Base-by-base conservation (phyloP, 2,113 vertebrate genomes). In the Hymenochirus boettgeri region DNA sequence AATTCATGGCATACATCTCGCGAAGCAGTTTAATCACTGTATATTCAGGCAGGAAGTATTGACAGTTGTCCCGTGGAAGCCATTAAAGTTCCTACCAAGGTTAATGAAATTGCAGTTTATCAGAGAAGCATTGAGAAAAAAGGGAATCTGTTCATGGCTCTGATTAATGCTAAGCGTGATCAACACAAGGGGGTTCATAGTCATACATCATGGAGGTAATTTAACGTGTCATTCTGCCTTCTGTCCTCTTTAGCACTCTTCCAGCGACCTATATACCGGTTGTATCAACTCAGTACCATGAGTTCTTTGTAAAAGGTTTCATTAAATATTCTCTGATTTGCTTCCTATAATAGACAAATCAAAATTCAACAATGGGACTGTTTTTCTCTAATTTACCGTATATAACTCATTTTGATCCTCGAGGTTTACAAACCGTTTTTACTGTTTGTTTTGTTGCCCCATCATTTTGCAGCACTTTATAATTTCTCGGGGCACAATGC, bases 71-170 rank as follows among this genome's bases (percentile, higher is more conserved):
- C 93, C 86, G 89, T 91, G 90, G 89, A 97, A 93, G 93, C 96
- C 93, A 96, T 99, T 98, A 96, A 95, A 93, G 90, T 93, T 92
- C 89, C 94, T 94, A 92, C 97, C 94, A 94, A 98, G 98, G 96
- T 96, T 98, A 97, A 99, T 98, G 93, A 97, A 97, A 98, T 98
- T 95, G 96, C 95, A 96, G 94, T 99, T 99, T 96, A 97, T 98
- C 96, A 97, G 91, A 89, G 90, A 88, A 91, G 92, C 95, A 93
- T 94, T 96, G 94, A 94, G 93, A 91, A 96, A 97, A 97, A 98
- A 96, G 93, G 85, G 90, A 97, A 98, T 92, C 90, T 94, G 94
- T 89, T 95, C 90, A 89, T 93, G 92, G 89, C 86, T 89, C 89
- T 99, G 96, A 99, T 98, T 97, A 97, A 99, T 98, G 93, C 91